These are phyloP conservation scores for Lapara coniferarum DNA, from an alignment of 2,888 invertebrate genomes.

Conservation along the genomic window DNA sequence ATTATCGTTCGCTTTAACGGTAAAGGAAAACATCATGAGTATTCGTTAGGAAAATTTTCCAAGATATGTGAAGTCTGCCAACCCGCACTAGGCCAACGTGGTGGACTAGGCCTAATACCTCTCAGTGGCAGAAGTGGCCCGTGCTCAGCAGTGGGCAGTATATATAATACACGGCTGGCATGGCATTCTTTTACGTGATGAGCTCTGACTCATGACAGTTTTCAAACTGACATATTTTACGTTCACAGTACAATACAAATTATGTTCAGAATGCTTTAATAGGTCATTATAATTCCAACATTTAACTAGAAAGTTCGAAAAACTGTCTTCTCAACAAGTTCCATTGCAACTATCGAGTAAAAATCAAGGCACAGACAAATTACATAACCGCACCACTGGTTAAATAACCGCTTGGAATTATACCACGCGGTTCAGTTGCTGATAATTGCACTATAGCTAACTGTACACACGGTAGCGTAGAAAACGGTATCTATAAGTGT, in stretches of 20 bases:
- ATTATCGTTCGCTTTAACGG: too few species aligned
- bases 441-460: conserved; percentile 13
- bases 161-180: too few species aligned
- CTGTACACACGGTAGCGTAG: background rate
- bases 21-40: too few species aligned
- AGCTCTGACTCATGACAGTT: too few species aligned
- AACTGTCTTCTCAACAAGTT: background rate
- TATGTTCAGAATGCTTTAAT: background rate
- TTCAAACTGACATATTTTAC: too few species aligned
- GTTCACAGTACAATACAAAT: background rate
- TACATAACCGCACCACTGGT: conserved; percentile 18
- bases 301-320: background rate
- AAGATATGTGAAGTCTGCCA: too few species aligned
- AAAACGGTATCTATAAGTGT: conserved; percentile 10
- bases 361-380: conserved; percentile 17
- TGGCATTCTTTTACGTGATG: too few species aligned
- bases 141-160: too few species aligned
- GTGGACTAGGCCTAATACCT: too few species aligned
- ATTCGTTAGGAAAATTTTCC: too few species aligned
- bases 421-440: conserved; percentile 23
- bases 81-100: too few species aligned
- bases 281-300: background rate
- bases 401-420: conserved; percentile 22
- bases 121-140: too few species aligned
- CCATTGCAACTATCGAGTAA: background rate